Conservation (phyloP, 2,797 vertebrate genomes). For the Gastrophryne carolinensis region DNA sequence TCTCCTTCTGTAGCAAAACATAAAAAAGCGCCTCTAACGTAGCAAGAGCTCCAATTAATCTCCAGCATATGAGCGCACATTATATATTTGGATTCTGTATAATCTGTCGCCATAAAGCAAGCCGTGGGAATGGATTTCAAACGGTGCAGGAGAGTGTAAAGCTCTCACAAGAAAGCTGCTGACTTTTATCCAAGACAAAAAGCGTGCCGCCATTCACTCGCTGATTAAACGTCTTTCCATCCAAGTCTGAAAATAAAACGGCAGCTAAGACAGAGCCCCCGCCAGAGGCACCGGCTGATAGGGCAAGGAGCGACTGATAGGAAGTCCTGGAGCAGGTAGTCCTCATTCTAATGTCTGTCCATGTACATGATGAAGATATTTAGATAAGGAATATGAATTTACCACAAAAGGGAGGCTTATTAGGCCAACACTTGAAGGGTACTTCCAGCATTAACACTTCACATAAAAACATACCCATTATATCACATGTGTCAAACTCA, state of each 20-base stretch:
- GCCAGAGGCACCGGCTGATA: neutral
- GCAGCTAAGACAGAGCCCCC: slow-evolving; percentile 19
- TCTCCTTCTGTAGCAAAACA: neutral
- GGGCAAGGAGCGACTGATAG: neutral
- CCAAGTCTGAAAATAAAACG: slow-evolving; percentile 4
- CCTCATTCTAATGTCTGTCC: no score
- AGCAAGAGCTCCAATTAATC: slow-evolving; percentile 3
- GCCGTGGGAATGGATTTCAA: neutral
- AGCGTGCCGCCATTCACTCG: neutral
- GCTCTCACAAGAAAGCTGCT: neutral
- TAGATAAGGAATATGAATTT: no score
- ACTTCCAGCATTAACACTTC: no score
- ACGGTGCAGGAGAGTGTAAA: neutral
- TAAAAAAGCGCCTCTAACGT: slow-evolving; percentile 2
- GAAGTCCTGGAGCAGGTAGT: no score
- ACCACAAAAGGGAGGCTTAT: no score
- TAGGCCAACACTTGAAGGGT: no score
- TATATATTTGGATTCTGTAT: slow-evolving; percentile 2
- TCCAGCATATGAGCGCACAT: slow-evolving; percentile 5
- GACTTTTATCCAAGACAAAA: slow-evolving; percentile 5
- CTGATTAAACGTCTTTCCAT: slow-evolving; percentile 23
- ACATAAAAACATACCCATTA: no score
- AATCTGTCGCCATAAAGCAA: slow-evolving; percentile 17
- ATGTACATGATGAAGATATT: no score
- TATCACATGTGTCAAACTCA: no score